Percentiles rank a stretch among this genome's conserved stretches.
Evolutionary conservation across 2,888 invertebrate species (phyloP).

Genomic region (Mamestra brassicae): DNA sequence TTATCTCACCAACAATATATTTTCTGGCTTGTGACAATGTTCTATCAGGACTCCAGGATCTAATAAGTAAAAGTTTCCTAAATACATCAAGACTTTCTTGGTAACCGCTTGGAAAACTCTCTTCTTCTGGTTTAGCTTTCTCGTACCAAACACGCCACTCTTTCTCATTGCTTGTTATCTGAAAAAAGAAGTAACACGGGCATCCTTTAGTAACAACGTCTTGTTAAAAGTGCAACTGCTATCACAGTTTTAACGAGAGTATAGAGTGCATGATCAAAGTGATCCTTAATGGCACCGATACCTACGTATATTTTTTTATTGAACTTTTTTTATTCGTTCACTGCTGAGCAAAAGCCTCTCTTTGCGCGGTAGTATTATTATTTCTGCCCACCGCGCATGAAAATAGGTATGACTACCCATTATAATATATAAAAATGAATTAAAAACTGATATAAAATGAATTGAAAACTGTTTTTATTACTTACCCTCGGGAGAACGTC

Average conservation of each 20-base stretch:
- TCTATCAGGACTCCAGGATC: conserved; percentile 98
- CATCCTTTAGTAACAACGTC: no score
- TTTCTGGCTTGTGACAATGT: conserved; percentile 98
- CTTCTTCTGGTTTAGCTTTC: conserved; percentile 97
- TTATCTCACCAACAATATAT: conserved; percentile 94
- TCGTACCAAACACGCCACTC: conserved; percentile 98
- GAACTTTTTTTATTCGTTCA: neutral
- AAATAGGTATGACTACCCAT: neutral
- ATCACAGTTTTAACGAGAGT: neutral
- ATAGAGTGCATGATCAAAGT: neutral
- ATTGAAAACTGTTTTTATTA: conserved; percentile 4
- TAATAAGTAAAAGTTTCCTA: conserved; percentile 95
- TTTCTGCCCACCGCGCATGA: neutral
- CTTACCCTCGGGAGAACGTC: conserved; percentile 94
- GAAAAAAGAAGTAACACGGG: conserved; percentile 3
- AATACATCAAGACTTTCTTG: conserved; percentile 96
- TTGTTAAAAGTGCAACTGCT: no score
- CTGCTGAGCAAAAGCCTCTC: neutral
- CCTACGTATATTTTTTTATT: neutral
- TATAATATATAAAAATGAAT: neutral
- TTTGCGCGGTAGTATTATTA: neutral
- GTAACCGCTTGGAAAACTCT: conserved; percentile 97
- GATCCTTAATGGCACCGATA: neutral
- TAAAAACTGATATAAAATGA: neutral
- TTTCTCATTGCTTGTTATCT: conserved; percentile 96